These are phyloP conservation scores for Melanophora roralis DNA, from an alignment of 2,888 invertebrate species.

Conservation along the genomic window DNA sequence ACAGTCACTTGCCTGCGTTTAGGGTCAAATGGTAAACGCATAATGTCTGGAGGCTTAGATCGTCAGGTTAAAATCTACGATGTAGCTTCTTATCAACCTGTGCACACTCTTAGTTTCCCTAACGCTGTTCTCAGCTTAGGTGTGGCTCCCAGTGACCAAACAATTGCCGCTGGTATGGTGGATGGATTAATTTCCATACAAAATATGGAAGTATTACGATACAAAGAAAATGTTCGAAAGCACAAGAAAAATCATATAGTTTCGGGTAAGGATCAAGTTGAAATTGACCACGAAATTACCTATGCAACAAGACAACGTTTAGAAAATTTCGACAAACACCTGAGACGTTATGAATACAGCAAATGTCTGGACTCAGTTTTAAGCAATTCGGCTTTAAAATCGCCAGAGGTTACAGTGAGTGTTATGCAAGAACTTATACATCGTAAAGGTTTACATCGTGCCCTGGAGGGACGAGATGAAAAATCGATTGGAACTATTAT, in stretches of 20 bases:
- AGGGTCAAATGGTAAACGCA: constrained; percentile 87
- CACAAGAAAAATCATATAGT: constrained; percentile 70
- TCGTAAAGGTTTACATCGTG: constrained; percentile 86
- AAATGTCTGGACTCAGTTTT: constrained; percentile 86
- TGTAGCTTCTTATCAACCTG: constrained; percentile 88
- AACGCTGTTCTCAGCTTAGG: constrained; percentile 93
- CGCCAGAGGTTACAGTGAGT: constrained; percentile 87
- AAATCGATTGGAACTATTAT: constrained; percentile 83
- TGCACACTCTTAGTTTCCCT: constrained; percentile 93
- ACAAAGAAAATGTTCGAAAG: not conserved
- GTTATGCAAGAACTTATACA: constrained; percentile 92
- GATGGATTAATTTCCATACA: constrained; percentile 94
- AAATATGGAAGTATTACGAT: constrained; percentile 81
- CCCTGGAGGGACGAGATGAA: constrained; percentile 85
- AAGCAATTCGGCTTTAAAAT: constrained; percentile 67
- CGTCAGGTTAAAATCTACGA: constrained; percentile 96
- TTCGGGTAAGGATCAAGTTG: constrained; percentile 70
- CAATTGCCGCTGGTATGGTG: constrained; percentile 93
- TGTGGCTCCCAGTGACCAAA: constrained; percentile 85
- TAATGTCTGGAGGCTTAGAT: constrained; percentile 94
- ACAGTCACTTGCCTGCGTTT: constrained; percentile 92
- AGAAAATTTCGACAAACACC: constrained; percentile 81
- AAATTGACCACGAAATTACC: constrained; percentile 79
- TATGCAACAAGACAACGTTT: constrained; percentile 70
- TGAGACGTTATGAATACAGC: constrained; percentile 89